Evolutionary conservation across 2,888 invertebrate species (phyloP).

Genomic region (Bombylius major): DNA sequence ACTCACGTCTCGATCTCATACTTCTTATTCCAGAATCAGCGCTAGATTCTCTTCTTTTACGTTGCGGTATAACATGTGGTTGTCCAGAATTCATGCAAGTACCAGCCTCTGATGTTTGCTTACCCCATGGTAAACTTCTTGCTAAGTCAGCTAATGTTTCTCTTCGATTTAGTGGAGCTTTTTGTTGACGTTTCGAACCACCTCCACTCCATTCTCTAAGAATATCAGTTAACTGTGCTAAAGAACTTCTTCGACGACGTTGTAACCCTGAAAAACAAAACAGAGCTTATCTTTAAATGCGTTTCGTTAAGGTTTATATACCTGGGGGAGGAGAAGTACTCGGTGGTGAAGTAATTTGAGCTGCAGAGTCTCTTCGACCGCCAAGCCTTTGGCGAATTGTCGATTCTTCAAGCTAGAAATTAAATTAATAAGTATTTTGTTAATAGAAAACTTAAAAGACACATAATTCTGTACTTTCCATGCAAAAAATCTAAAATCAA

Average conservation of each 20-base stretch:
- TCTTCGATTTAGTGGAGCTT: constrained; percentile 63
- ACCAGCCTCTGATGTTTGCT: constrained; percentile 44
- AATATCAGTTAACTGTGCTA: constrained; percentile 81
- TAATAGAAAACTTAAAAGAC: neutral
- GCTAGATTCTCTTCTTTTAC: constrained; percentile 76
- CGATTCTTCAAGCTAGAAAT: constrained; percentile 52
- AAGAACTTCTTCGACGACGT: constrained; percentile 66
- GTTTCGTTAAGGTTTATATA: constrained; percentile 15
- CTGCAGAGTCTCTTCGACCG: constrained; percentile 78
- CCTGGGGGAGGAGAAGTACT: constrained; percentile 52
- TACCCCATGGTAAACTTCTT: constrained; percentile 70
- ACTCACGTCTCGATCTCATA: constrained; percentile 60
- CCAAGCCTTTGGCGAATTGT: constrained; percentile 75
- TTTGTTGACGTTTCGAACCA: constrained; percentile 40
- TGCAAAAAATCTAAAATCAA: too few relatives aligned
- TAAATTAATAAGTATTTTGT: neutral
- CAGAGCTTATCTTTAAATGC: neutral
- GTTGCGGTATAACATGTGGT: constrained; percentile 40
- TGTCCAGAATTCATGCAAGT: constrained; percentile 25
- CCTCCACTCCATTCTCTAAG: constrained; percentile 75
- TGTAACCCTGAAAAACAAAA: constrained; percentile 40
- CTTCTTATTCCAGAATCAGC: constrained; percentile 76
- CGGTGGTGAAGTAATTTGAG: constrained; percentile 81
- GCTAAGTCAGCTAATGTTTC: constrained; percentile 83
- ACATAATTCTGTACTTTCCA: too few relatives aligned